A percentile compares a stretch with the other conserved stretches of the same genome.
Evolutionary conservation across 1,140 invertebrate genomes (phyloP).

Genomic region (Nasonia longicornis): DNA sequence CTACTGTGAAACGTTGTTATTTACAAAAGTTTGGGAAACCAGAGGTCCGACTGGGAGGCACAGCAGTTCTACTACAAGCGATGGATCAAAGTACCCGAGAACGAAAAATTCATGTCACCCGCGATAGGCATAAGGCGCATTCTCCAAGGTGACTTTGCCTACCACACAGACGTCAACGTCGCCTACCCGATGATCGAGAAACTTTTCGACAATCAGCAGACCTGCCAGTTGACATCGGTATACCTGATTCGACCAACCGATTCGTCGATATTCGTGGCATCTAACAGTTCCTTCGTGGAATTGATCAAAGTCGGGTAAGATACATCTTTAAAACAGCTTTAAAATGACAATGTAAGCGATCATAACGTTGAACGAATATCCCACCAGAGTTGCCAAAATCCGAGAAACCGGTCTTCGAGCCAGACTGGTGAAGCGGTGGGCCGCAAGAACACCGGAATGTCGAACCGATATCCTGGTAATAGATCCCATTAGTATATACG

Average conservation of each 20-base stretch:
- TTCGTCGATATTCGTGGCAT: constrained; percentile 47
- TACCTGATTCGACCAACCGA: constrained; percentile 41
- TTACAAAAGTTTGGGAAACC: neutral
- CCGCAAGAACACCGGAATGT: constrained; percentile 55
- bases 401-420: constrained; percentile 50
- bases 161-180: constrained; percentile 49
- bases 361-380: neutral
- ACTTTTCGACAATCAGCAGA: constrained; percentile 51
- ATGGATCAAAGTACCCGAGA: constrained; percentile 46
- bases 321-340: neutral
- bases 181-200: constrained; percentile 50
- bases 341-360: too few species aligned
- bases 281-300: constrained; percentile 50
- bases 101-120: constrained; percentile 38
- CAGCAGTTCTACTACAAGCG: constrained; percentile 15
- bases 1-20: neutral
- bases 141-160: constrained; percentile 46
- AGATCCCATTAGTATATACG: constrained; percentile 53
- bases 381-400: constrained; percentile 48
- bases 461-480: constrained; percentile 49
- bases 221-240: constrained; percentile 52
- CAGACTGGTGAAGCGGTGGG: constrained; percentile 54
- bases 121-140: constrained; percentile 45
- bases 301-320: constrained; percentile 50
- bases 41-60: constrained; percentile 50